phyloP scores from a whole-genome alignment of 2,888 invertebrate genomes.

The Campopleginae sp. region DNA sequence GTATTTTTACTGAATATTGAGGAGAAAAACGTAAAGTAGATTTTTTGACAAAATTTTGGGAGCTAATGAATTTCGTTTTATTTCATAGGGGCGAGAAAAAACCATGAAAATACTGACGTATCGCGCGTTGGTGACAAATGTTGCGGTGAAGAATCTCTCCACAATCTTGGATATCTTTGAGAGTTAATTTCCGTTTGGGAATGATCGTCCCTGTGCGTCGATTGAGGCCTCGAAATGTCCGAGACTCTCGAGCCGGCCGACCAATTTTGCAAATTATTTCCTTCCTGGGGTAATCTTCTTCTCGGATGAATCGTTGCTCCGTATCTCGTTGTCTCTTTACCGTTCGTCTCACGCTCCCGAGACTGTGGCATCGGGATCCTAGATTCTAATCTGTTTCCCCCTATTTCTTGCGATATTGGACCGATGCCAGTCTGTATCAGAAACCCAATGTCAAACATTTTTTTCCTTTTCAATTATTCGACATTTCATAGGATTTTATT shows the following conservation, averaged over 20 bases:
- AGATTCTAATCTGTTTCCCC: slow-evolving; percentile 68
- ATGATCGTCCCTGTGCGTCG: slow-evolving; percentile 53
- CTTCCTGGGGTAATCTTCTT: slow-evolving; percentile 44
- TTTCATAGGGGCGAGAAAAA: neutral
- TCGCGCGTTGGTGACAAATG: slow-evolving; percentile 62
- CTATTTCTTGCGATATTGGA: slow-evolving; percentile 61
- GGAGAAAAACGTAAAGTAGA: neutral
- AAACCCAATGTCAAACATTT: slow-evolving; percentile 3
- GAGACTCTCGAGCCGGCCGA: slow-evolving; percentile 59
- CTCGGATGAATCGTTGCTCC: slow-evolving; percentile 51
- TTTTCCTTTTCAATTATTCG: neutral
- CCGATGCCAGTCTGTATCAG: slow-evolving; percentile 51
- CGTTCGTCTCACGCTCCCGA: slow-evolving; percentile 63
- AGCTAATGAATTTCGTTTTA: neutral
- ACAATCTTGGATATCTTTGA: slow-evolving; percentile 26
- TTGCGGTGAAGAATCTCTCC: slow-evolving; percentile 44
- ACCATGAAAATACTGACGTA: slow-evolving; percentile 64
- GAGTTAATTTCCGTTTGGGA: slow-evolving; percentile 36
- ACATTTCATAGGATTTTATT: neutral
- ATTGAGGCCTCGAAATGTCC: slow-evolving; percentile 55
- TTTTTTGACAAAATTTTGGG: neutral
- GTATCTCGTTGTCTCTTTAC: slow-evolving; percentile 51
- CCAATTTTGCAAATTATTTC: slow-evolving; percentile 64
- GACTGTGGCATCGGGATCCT: slow-evolving; percentile 70
- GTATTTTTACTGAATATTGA: too few species aligned